Base-by-base conservation (phyloP, 2,113 vertebrate species). In the Vombatus ursinus region DNA sequence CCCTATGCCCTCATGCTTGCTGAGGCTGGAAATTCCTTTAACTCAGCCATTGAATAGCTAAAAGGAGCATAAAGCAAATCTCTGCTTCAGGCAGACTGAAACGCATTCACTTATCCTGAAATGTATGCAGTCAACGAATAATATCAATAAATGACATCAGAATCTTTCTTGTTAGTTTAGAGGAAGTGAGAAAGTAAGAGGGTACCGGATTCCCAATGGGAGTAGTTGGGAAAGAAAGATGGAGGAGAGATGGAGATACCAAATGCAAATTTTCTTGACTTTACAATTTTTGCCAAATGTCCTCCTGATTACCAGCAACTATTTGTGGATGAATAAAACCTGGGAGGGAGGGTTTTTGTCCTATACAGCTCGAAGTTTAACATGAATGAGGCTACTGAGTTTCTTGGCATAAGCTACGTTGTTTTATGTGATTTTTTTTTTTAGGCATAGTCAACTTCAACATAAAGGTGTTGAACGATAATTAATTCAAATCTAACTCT, bases 271-370 rank as follows among this genome's bases (percentile, higher is more conserved):
- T 37, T 94, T 91, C 52, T 37, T 89, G 10, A 91, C 50, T 95
- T 93, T 91, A 94, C 54, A 93, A 89, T 96, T 96, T 77, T 91
- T 94, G 84, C 92, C 95, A 89, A 52, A 96, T 91, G 94, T 93
- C 68, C 94, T 77, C 50, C 90, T 68, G 50, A 50, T 97, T 94
- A 93, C 94, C 92, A 95, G 94, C 92, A 96, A 93, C 84, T 92
- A 96, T 92, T 95, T 94, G 16, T 95, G 97, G 96, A 97, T 95
- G 96, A 97, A 97, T 96, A 94, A 77, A 95, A 94, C 96, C n/a
- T 96, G 90, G 94, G 50, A 68, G 54, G 26, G 94, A 77, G 91
- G 96, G 95, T 96, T 97, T 97, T 97, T 96, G 95, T 44, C 90
- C 48, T 89, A 52, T 22, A 94, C 95, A 96, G 57, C 94, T 96